These are phyloP conservation scores for Thereva unica DNA, from an alignment of 2,888 invertebrate genomes.

Conservation along the genomic window DNA sequence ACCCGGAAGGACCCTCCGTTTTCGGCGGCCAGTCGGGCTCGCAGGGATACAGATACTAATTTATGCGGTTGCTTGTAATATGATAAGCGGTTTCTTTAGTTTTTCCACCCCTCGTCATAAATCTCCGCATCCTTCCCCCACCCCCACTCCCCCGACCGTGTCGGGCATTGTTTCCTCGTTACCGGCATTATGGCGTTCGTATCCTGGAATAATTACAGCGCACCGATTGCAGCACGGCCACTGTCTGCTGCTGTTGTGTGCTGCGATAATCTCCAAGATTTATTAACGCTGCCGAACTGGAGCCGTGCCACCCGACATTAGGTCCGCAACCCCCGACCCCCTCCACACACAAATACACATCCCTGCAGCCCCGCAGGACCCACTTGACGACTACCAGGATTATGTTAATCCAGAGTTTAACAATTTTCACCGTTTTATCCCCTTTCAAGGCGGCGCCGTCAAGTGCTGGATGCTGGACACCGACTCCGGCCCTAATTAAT, in stretches of 20 bases:
- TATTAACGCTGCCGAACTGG: slow-evolving; percentile 26
- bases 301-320: no score
- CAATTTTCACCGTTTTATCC: background rate
- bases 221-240: background rate
- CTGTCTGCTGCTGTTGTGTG: background rate
- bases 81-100: slow-evolving; percentile 32
- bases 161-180: no score
- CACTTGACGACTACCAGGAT: slow-evolving; percentile 24
- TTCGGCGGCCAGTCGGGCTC: slow-evolving; percentile 41
- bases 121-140: slow-evolving; percentile 3
- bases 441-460: no score
- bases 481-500: no score
- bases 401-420: slow-evolving; percentile 28
- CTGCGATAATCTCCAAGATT: slow-evolving; percentile 33
- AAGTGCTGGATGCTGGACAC: no score
- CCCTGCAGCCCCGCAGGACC: slow-evolving; percentile 3
- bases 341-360: background rate
- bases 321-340: background rate
- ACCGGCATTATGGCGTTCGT: background rate
- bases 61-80: slow-evolving; percentile 24
- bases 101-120: slow-evolving; percentile 17
- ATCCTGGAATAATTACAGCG: slow-evolving; percentile 7
- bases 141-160: background rate
- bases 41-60: slow-evolving; percentile 32
- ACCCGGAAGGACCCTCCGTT: slow-evolving; percentile 63